Evolutionary conservation across 2,113 vertebrate genomes (phyloP).

Genomic region (Mirza zaza): DNA sequence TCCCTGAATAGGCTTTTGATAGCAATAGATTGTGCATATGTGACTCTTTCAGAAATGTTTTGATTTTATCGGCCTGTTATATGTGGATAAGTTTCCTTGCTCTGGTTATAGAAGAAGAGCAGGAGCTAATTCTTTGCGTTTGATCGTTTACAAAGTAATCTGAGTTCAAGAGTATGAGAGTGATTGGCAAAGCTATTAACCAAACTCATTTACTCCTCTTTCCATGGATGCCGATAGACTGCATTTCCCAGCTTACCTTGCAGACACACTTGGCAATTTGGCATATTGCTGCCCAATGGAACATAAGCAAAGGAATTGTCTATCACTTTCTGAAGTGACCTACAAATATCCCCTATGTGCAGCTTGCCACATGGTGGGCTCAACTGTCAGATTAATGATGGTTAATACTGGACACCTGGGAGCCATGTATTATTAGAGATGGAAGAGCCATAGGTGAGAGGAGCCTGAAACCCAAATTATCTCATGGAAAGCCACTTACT

Average conservation of each 20-base stretch:
- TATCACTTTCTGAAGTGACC: not conserved
- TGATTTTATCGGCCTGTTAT: not conserved
- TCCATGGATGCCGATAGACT: not conserved
- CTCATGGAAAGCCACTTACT: not conserved
- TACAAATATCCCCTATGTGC: not conserved
- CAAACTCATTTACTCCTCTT: not conserved
- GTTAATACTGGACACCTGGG: not conserved
- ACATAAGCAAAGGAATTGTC: not conserved
- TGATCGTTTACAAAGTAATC: not conserved
- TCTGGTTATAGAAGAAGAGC: not conserved
- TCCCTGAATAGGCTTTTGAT: not conserved
- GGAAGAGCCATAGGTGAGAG: not conserved
- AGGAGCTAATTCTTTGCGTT: not conserved
- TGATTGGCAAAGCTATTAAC: not conserved
- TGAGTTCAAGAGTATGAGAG: not conserved
- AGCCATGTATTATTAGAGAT: not conserved
- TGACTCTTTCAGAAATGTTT: not conserved
- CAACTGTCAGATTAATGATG: not conserved
- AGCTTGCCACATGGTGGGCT: not conserved
- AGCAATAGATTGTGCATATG: not conserved
- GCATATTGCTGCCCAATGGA: not conserved
- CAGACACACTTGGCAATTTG: not conserved
- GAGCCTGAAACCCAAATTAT: not conserved
- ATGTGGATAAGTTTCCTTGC: not conserved
- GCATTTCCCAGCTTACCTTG: not conserved